Percentiles rank a stretch among this genome's conserved stretches.
phyloP scores from a whole-genome alignment of 2,797 vertebrate species.

The Psittacula derbiana region DNA sequence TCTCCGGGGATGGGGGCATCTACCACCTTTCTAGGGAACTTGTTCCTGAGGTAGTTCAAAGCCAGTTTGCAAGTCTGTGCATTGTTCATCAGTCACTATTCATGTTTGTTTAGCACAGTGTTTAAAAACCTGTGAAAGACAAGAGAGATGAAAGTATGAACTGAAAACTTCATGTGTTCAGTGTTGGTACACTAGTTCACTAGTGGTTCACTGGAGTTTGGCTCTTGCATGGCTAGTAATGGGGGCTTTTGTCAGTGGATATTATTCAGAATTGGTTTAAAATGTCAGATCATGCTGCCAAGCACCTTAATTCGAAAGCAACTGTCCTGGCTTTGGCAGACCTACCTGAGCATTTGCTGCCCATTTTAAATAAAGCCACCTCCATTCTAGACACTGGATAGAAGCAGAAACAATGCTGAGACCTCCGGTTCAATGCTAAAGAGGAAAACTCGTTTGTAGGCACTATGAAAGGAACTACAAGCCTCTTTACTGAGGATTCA shows the following conservation, averaged over 20 bases:
- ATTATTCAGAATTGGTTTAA: not conserved
- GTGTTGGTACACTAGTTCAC: fast-evolving
- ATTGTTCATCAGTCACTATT: not conserved
- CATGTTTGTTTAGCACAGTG: not conserved
- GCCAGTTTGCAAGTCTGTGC: not conserved
- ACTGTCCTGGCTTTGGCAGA: not conserved
- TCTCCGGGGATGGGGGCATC: not conserved
- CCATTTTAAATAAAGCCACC: not conserved
- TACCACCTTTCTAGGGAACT: not conserved
- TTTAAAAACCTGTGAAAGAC: not conserved
- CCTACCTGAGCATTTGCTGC: not conserved
- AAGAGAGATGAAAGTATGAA: not conserved
- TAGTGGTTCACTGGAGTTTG: not conserved
- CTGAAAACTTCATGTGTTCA: not conserved
- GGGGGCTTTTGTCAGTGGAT: not conserved
- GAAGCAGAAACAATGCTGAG: not conserved
- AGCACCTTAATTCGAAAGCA: not conserved
- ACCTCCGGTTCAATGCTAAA: not conserved
- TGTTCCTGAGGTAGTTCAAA: not conserved
- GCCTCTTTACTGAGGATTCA: not conserved
- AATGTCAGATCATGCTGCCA: not conserved
- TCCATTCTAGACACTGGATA: not conserved
- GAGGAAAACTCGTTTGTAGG: not conserved
- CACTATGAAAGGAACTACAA: not conserved
- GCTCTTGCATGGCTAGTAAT: not conserved